A percentile compares a stretch with the other conserved stretches of the same genome.
phyloP scores from a whole-genome alignment of 2,797 vertebrate species.

The Xenops minutus region DNA sequence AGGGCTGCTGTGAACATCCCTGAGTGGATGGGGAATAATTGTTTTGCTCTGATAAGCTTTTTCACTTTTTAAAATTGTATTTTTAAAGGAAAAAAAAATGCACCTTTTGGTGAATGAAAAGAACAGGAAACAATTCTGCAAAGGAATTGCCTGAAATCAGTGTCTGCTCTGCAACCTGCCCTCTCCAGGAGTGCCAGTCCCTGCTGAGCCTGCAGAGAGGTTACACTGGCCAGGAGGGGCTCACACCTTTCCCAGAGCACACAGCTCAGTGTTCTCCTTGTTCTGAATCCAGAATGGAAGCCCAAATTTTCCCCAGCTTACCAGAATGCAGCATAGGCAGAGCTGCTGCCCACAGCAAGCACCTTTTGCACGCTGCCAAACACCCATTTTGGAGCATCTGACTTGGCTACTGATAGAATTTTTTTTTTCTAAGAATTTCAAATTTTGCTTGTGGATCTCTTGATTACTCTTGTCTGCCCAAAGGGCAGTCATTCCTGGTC shows the following conservation, averaged over 20 bases:
- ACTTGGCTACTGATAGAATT: not conserved
- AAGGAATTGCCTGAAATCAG: not conserved
- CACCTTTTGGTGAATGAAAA: not conserved
- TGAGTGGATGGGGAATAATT: not conserved
- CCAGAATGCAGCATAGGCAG: accelerated
- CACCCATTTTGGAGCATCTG: not conserved
- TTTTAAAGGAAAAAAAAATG: not conserved
- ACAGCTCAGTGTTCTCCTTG: not conserved
- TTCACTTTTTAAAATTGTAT: not conserved
- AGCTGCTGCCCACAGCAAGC: accelerated
- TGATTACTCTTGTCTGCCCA: not conserved
- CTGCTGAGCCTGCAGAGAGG: not conserved
- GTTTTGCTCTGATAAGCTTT: not conserved
- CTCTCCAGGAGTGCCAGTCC: too few species aligned
- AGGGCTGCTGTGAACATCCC: not conserved
- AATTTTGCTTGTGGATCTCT: not conserved
- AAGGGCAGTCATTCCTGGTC: not conserved
- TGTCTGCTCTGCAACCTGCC: not conserved
- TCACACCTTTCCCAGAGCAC: not conserved
- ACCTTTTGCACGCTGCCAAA: accelerated
- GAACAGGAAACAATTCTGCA: not conserved
- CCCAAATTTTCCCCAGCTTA: too few species aligned
- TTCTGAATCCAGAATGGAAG: not conserved
- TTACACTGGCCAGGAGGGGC: not conserved
- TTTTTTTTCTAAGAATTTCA: not conserved